These are phyloP conservation scores for Pandion haliaetus DNA, from an alignment of 2,113 vertebrate genomes.

Conservation along the genomic window DNA sequence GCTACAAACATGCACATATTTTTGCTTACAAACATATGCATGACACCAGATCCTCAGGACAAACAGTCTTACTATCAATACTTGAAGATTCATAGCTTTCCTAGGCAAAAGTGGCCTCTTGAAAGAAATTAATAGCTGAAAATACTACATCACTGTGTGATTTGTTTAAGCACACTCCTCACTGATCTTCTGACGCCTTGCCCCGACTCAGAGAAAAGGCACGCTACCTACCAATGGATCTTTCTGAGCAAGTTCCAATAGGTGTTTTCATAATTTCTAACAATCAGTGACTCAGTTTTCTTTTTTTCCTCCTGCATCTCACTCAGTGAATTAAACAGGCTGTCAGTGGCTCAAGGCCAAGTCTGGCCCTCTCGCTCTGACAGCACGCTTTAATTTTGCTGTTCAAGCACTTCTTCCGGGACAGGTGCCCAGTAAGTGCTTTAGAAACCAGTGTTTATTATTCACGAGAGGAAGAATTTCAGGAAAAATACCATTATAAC, in stretches of 20 bases:
- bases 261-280: background rate
- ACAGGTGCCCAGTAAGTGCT: slow-evolving; percentile 44
- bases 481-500: background rate
- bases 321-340: background rate
- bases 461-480: background rate
- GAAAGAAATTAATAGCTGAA: background rate
- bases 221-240: background rate
- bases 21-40: background rate
- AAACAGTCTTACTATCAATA: background rate
- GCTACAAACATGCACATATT: background rate
- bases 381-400: slow-evolving; percentile 26
- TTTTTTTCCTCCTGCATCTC: background rate
- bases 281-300: slow-evolving; percentile 21
- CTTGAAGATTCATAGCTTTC: background rate
- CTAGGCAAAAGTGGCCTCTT: background rate
- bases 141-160: background rate
- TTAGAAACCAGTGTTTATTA: slow-evolving; percentile 15
- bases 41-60: background rate
- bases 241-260: background rate
- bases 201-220: background rate
- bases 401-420: slow-evolving; percentile 24
- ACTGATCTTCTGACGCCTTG: background rate
- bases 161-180: background rate
- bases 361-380: background rate
- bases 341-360: slow-evolving; percentile 24